Conservation (phyloP, 2,888 invertebrate genomes). For the Exephanes ischioxanthus region DNA sequence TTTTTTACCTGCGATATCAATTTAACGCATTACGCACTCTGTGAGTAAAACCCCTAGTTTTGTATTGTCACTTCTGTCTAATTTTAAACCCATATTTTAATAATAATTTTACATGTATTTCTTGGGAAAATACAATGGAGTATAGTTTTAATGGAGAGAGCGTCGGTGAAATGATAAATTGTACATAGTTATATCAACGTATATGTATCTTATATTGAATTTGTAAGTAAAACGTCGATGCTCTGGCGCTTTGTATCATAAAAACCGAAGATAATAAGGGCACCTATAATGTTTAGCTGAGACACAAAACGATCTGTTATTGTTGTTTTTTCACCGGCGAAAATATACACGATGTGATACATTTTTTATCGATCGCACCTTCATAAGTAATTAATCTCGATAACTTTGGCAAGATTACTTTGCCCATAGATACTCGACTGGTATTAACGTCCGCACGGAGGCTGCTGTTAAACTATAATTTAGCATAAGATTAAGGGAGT, state of each 20-base stretch:
- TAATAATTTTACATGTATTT: constrained; percentile 71
- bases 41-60: constrained; percentile 63
- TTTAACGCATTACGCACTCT: constrained; percentile 54
- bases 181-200: constrained; percentile 65
- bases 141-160: constrained; percentile 30
- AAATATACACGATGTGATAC: constrained; percentile 75
- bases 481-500: constrained; percentile 54
- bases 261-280: constrained; percentile 19
- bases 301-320: constrained; percentile 15
- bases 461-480: constrained; percentile 68
- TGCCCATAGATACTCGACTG: constrained; percentile 59
- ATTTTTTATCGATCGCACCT: constrained; percentile 69
- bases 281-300: constrained; percentile 21
- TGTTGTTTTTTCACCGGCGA: constrained; percentile 67
- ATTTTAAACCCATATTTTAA: constrained; percentile 75
- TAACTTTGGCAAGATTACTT: constrained; percentile 55
- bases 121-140: constrained; percentile 26
- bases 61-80: constrained; percentile 67
- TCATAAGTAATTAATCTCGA: constrained; percentile 57
- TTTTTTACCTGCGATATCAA: constrained; percentile 72
- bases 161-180: constrained; percentile 58
- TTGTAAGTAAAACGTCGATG: constrained; percentile 35
- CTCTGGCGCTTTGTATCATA: constrained; percentile 56
- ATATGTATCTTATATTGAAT: constrained; percentile 56
- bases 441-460: constrained; percentile 70